Percentiles rank a stretch among this genome's conserved stretches.
These are phyloP conservation scores for Lysiphlebus fabarum DNA, from an alignment of 1,140 invertebrate species.

Conservation along the genomic window DNA sequence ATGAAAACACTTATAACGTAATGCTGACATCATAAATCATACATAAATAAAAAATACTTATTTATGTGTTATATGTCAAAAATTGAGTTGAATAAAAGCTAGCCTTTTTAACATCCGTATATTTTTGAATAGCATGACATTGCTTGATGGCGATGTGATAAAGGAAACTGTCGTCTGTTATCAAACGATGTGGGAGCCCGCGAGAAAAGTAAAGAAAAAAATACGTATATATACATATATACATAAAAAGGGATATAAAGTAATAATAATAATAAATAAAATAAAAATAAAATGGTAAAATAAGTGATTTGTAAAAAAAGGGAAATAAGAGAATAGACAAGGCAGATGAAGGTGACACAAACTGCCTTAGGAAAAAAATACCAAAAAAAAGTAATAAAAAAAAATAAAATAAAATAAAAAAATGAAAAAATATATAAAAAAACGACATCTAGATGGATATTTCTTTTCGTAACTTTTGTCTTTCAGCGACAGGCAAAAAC, in stretches of 20 bases:
- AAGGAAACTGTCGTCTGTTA: background rate
- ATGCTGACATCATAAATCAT: too few relatives aligned
- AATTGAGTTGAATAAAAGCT: too few relatives aligned
- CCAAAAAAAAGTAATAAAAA: too few relatives aligned
- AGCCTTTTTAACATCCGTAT: too few relatives aligned
- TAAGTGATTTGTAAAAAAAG: background rate
- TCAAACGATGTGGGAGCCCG: background rate
- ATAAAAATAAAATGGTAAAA: too few relatives aligned
- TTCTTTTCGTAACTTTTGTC: conserved; percentile 49
- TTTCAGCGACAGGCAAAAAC: conserved; percentile 32
- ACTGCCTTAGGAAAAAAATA: background rate
- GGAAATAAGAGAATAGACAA: background rate
- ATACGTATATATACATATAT: too few relatives aligned
- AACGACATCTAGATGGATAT: conserved; percentile 40
- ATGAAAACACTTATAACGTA: too few relatives aligned
- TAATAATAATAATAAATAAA: too few relatives aligned
- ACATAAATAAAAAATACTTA: too few relatives aligned
- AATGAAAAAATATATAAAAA: background rate
- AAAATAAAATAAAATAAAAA: conserved; percentile 1
- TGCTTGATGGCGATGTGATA: background rate
- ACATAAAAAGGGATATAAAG: too few relatives aligned
- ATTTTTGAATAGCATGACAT: too few relatives aligned
- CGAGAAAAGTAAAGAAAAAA: background rate
- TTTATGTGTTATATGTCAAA: too few relatives aligned
- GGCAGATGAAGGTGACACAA: conserved; percentile 3